phyloP scores from a whole-genome alignment of 2,888 invertebrate species.

The Coecobrya sp. region DNA sequence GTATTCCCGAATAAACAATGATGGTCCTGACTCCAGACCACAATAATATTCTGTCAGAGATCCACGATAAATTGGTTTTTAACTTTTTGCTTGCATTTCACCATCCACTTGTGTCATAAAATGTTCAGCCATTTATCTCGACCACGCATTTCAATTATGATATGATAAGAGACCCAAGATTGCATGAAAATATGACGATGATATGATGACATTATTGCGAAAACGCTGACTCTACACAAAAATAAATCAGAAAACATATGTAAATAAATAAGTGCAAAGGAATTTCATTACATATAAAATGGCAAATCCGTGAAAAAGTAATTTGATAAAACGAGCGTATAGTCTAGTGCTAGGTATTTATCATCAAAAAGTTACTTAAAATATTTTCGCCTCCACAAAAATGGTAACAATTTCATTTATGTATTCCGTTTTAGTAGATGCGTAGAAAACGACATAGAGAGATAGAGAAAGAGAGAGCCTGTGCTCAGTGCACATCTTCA shows the following conservation, averaged over 20 bases:
- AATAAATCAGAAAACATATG: not conserved
- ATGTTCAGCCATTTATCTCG: no score
- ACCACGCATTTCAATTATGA: no score
- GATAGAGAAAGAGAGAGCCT: not conserved
- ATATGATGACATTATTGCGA: no score
- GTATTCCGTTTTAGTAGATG: not conserved
- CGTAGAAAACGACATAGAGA: not conserved
- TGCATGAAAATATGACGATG: no score
- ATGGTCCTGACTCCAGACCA: no score
- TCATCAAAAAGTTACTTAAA: not conserved
- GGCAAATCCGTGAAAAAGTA: not conserved
- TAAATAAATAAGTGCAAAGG: not conserved
- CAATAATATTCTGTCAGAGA: no score
- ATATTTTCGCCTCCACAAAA: not conserved
- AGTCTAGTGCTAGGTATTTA: not conserved
- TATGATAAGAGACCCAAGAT: no score
- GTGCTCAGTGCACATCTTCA: not conserved
- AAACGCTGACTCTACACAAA: not conserved
- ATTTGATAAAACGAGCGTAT: not conserved
- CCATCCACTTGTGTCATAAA: no score
- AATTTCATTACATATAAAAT: not conserved
- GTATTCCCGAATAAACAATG: no score
- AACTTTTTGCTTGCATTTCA: no score
- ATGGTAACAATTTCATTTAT: conserved; percentile 9
- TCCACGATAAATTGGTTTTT: no score